phyloP scores from a whole-genome alignment of 1,140 invertebrate species.

The Zaprionus davidi region DNA sequence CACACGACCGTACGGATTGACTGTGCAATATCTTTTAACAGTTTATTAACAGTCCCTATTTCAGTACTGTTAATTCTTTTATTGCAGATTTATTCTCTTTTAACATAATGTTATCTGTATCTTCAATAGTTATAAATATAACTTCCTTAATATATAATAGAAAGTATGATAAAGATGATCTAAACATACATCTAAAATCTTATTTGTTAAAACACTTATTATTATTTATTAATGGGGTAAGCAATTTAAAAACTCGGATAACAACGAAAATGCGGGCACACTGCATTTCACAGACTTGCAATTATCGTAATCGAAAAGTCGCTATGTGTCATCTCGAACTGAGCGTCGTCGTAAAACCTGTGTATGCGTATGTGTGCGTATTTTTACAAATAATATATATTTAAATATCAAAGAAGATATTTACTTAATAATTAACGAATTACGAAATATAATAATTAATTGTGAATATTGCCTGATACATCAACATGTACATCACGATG shows the following conservation, averaged over 20 bases:
- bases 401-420: neutral
- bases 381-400: neutral
- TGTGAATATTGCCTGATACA: neutral
- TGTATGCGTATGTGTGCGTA: slow-evolving; percentile 39
- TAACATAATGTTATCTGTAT: slow-evolving; percentile 7
- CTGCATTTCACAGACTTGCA: neutral
- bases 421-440: neutral
- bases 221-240: neutral
- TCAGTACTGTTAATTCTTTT: slow-evolving; percentile 9
- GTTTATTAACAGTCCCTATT: slow-evolving; percentile 26
- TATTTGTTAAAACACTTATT: too few relatives aligned
- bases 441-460: neutral
- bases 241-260: neutral
- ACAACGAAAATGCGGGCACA: neutral
- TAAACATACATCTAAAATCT: too few relatives aligned
- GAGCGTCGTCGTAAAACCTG: slow-evolving; percentile 30
- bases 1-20: slow-evolving; percentile 26
- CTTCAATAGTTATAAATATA: neutral
- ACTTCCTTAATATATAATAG: too few relatives aligned
- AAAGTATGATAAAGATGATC: too few relatives aligned
- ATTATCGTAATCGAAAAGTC: slow-evolving; percentile 16
- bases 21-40: slow-evolving; percentile 44
- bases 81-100: neutral
- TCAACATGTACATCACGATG: neutral
- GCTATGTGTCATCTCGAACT: slow-evolving; percentile 28